Percentiles rank a stretch among this genome's conserved stretches.
Evolutionary conservation across 35 echinoderm and acorn worm species (phyloP).

Genomic region (Ophiothrix spiculata): DNA sequence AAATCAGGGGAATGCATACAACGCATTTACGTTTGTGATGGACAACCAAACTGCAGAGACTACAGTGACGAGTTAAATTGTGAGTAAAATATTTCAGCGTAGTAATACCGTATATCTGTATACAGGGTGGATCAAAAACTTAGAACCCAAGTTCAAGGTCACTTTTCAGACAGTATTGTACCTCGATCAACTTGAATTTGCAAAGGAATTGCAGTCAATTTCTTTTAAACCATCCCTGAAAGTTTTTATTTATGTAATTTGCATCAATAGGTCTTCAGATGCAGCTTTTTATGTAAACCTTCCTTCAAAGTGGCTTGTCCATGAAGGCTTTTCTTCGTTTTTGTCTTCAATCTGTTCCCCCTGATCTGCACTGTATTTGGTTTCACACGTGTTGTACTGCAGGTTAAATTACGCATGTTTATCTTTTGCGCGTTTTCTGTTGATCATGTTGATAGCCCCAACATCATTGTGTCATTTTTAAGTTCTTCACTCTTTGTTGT

Average conservation of each 20-base stretch:
- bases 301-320: no score
- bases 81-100: not conserved
- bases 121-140: no score
- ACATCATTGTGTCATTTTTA: not conserved
- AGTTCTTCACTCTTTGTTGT: not conserved
- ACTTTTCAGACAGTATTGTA: not conserved
- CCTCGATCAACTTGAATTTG: not conserved
- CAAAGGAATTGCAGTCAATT: not conserved
- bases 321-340: no score
- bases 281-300: no score
- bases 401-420: not conserved
- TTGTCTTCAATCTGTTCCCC: no score
- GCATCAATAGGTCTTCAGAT: not conserved
- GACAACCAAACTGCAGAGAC: conserved; percentile 61
- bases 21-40: conserved; percentile 76
- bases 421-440: not conserved
- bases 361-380: no score
- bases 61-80: conserved; percentile 67
- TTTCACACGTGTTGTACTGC: no score
- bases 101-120: no score
- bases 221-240: not conserved
- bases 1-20: conserved; percentile 79
- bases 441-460: not conserved
- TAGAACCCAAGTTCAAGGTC: not conserved
- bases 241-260: not conserved